A percentile compares a stretch with the other conserved stretches of the same genome.
Evolutionary conservation across 1,140 invertebrate species (phyloP).

Genomic region (Drosophila pandora): DNA sequence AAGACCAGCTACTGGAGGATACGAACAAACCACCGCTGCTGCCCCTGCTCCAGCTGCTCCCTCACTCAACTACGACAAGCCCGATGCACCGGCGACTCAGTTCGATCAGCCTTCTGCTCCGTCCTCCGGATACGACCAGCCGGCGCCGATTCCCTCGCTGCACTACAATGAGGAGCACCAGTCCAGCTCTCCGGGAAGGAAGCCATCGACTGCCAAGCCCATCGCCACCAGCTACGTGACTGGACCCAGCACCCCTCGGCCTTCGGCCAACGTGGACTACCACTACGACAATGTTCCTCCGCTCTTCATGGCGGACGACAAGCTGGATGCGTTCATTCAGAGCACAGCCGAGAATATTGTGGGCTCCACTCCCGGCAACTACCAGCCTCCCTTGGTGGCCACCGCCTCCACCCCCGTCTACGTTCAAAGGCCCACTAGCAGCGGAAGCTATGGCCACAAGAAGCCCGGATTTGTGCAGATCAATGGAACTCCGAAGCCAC

Average conservation of each 20-base stretch:
- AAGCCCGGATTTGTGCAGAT: conserved; percentile 77
- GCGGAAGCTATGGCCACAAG: conserved; percentile 58
- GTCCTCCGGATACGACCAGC: conserved; percentile 42
- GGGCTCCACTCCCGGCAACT: conserved; percentile 65
- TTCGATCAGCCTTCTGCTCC: conserved; percentile 32
- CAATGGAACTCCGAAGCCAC: conserved; percentile 81
- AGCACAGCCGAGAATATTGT: conserved; percentile 72
- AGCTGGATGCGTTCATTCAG: conserved; percentile 77
- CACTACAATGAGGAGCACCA: conserved; percentile 47
- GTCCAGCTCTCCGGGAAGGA: conserved; percentile 59
- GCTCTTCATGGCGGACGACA: conserved; percentile 75
- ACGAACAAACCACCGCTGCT: conserved; percentile 26
- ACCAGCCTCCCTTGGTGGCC: conserved; percentile 58
- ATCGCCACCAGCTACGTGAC: conserved; percentile 87
- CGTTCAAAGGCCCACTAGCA: conserved; percentile 60
- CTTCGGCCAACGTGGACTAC: conserved; percentile 63
- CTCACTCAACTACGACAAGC: conserved; percentile 41
- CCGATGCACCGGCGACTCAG: conserved; percentile 25
- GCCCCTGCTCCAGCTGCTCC: conserved; percentile 16
- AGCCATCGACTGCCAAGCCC: conserved; percentile 75
- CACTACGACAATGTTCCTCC: conserved; percentile 78
- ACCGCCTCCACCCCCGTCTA: conserved; percentile 69
- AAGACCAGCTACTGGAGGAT: conserved; percentile 12
- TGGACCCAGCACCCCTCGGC: conserved; percentile 83
- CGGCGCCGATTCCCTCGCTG: conserved; percentile 26